Conservation (phyloP, 2,888 invertebrate genomes). For the Apantesis nais region DNA sequence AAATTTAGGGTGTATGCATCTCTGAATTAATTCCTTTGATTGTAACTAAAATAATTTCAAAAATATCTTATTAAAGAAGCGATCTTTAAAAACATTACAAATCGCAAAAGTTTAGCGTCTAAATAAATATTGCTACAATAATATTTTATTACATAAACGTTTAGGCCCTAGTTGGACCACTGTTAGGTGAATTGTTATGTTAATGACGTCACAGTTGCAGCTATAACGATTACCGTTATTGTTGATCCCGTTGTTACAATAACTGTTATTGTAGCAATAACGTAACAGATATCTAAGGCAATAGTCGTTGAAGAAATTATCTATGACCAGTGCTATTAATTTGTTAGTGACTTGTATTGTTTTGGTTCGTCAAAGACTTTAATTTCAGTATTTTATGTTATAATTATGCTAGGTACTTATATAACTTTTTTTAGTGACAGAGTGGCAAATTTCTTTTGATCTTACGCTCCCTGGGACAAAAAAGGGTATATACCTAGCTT, state of each 20-base stretch:
- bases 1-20: too few species aligned
- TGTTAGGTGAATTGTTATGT: slow-evolving; percentile 62
- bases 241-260: slow-evolving; percentile 51
- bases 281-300: slow-evolving; percentile 35
- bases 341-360: neutral
- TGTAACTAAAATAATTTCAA: neutral
- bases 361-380: neutral
- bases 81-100: neutral
- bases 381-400: too few species aligned
- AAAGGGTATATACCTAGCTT: too few species aligned
- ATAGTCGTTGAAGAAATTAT: slow-evolving; percentile 27
- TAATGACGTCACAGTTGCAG: slow-evolving; percentile 52
- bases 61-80: neutral
- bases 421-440: too few species aligned
- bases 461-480: too few species aligned
- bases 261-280: slow-evolving; percentile 64
- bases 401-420: too few species aligned
- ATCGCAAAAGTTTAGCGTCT: neutral
- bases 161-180: slow-evolving; percentile 28
- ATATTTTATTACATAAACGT: slow-evolving; percentile 2
- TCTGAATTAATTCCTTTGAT: too few species aligned
- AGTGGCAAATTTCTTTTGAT: too few species aligned
- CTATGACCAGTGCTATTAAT: neutral
- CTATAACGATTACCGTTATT: slow-evolving; percentile 52
- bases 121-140: neutral